phyloP scores from a whole-genome alignment of 92 coral and sea anemone species.

The Hydrozoanthus gracilis region DNA sequence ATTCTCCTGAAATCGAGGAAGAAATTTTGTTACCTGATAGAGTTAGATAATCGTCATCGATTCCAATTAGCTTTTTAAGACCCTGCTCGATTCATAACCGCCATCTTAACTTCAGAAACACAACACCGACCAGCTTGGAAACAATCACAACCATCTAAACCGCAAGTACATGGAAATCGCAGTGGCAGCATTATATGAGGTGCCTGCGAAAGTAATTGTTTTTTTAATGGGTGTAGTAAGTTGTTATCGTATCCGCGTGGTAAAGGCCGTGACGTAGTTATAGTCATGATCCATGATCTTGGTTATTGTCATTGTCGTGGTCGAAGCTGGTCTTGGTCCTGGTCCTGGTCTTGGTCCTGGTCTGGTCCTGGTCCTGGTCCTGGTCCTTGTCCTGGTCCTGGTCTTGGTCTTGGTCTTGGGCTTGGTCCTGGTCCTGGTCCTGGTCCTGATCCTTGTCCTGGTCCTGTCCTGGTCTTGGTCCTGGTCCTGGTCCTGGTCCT shows the following conservation, averaged over 20 bases:
- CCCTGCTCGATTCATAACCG: neutral
- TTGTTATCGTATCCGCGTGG: neutral
- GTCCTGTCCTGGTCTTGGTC: too few species aligned
- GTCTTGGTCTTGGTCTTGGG: too few species aligned
- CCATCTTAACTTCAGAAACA: neutral
- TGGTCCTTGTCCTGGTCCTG: neutral
- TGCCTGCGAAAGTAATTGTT: neutral
- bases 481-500: too few species aligned
- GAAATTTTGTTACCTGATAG: neutral
- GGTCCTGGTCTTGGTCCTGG: neutral
- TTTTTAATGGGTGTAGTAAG: neutral
- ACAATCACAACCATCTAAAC: neutral
- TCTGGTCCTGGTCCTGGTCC: neutral
- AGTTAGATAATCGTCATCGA: too few species aligned
- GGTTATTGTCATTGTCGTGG: neutral
- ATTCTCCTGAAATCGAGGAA: conserved; percentile 63
- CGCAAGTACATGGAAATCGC: neutral
- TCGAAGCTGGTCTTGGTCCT: neutral
- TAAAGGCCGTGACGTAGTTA: neutral
- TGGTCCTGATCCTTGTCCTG: too few species aligned
- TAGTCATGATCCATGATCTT: neutral
- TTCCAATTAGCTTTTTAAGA: neutral
- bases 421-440: too few species aligned
- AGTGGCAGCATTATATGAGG: neutral
- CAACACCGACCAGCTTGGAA: neutral